Base-by-base conservation (phyloP, 2,888 invertebrate species). In the Macroteleia sp. region DNA sequence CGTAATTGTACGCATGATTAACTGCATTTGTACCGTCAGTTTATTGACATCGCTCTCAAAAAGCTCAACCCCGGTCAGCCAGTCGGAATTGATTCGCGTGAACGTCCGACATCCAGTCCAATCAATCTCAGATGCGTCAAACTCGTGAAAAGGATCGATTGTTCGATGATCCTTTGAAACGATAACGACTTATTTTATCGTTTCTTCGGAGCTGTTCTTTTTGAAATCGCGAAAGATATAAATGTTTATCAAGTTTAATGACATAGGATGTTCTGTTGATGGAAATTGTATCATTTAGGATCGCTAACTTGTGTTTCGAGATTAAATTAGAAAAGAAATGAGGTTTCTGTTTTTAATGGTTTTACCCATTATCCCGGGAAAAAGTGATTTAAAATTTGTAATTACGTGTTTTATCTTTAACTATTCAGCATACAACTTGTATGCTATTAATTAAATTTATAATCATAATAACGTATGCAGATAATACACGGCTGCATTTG, bases 1-100 rank as follows among this genome's bases (percentile, higher is more conserved):
- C 77, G 64, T 46, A 69, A 74, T 78, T 30, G 80, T 59, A 80
- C 78, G 85, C 85, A 80, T 85, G 83, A 83, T 87, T 86, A 85
- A 86, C 82, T 85, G 81, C 83, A 81, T 83, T 86, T 82, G 83
- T 83, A 80, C 76, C 79, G 36, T 28, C 81, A 76, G 82, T 85
- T 83, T 83, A 82, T 84, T 81, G 82, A 83, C 83, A 82, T 82
- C 81, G 77, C 80, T 73, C 67, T 77, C 54, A 78, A 82, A 81
- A 78, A 76, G 76, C 80, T 79, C 74, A 71, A 66, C 73, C 79
- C 77, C 84, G 81, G 80, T 83, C 84, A 80, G 76, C 79, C 61
- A 44, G 14, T 70, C 80, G 84, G 82, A 83, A 85, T 82, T 81
- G 83, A 87, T 86, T 80, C 77, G 76, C 77, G 80, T 54, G 64